These are phyloP conservation scores for Virgularia gustaviana DNA, from an alignment of 92 coral and sea anemone species.

Conservation along the genomic window DNA sequence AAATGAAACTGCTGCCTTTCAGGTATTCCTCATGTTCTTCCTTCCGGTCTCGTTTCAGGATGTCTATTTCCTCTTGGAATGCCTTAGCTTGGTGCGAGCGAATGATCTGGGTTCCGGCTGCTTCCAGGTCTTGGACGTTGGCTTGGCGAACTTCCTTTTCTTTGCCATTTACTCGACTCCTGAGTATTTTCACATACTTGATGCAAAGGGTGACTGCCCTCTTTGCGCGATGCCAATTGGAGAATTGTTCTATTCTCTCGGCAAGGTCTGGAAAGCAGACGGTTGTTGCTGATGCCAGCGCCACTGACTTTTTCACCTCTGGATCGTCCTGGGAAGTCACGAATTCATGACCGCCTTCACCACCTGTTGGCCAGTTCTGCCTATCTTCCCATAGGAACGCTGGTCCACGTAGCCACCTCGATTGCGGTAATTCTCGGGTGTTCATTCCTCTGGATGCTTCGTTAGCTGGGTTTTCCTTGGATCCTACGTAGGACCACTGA, in stretches of 20 bases:
- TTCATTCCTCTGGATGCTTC: slow-evolving; percentile 7
- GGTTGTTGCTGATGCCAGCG: background rate
- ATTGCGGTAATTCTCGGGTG: background rate
- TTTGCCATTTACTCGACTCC: too few species aligned
- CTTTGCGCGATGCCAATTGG: slow-evolving; percentile 22
- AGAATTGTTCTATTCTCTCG: slow-evolving; percentile 10
- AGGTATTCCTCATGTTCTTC: background rate
- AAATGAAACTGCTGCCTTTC: slow-evolving; percentile 22
- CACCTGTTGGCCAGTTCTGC: background rate
- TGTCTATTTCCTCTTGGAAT: slow-evolving; percentile 26
- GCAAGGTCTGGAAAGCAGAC: background rate
- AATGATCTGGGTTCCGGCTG: slow-evolving; percentile 12
- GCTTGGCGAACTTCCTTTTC: background rate
- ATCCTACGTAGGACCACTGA: background rate
- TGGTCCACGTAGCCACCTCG: slow-evolving; percentile 8
- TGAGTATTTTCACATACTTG: background rate
- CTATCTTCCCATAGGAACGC: background rate
- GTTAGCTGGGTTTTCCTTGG: background rate
- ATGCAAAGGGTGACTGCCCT: slow-evolving; percentile 27
- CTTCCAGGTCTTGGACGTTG: background rate
- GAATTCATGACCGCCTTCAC: too few species aligned
- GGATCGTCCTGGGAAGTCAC: background rate
- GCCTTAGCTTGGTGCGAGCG: background rate
- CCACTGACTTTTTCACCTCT: background rate
- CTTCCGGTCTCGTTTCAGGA: background rate